Base-by-base conservation (phyloP, 2,797 vertebrate genomes). In the Semaprochilodus insignis region DNA sequence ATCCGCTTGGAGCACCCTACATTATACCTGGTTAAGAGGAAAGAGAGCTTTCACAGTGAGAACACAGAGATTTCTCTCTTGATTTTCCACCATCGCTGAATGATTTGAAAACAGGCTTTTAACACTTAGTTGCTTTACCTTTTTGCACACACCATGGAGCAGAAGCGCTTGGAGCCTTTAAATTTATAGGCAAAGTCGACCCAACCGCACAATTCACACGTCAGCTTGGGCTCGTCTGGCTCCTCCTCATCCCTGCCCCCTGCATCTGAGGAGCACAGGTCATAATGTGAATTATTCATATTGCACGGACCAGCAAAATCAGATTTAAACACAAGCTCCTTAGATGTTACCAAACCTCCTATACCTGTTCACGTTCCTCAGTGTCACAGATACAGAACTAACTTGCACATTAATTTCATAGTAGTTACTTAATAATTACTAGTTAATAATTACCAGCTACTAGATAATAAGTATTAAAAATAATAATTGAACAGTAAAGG, bases 61-160 rank as follows among this genome's bases (percentile, higher is more conserved):
- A 67, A 21, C 6, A 73, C 25, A 0, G 1, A 23, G n/a, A n/a
- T 4, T 21, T 72, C n/a, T 27, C 19, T 10, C n/a, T 6, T 40
- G 2, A 17, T 27, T 21, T 27, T 19, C 14, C 25, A 44, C 4
- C 72, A 48, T 17, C 17, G 67, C 34, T 75, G 8, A 19, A 52
- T 62, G n/a, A 34, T 31, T n/a, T 66, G 57, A 10, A 72, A 66
- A 48, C 4, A 23, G 1, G 19, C 17, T 81, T n/a, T 60, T 1
- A 59, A 52, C 54, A 6, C 16, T 27, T 6, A 27, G n/a, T 11
- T 73, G n/a, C 85, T 92, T 90, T 90, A 94, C 98, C 98, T 97
- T 90, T 99, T 99, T n/a, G 98, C 98, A 87, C 98, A 99, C 7
- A 97, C 97, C 94, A 97, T 95, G 19, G 98, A 99, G 86, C 98